Evolutionary conservation across 2,797 vertebrate species (phyloP).

Genomic region (Poeciliopsis gracilis): DNA sequence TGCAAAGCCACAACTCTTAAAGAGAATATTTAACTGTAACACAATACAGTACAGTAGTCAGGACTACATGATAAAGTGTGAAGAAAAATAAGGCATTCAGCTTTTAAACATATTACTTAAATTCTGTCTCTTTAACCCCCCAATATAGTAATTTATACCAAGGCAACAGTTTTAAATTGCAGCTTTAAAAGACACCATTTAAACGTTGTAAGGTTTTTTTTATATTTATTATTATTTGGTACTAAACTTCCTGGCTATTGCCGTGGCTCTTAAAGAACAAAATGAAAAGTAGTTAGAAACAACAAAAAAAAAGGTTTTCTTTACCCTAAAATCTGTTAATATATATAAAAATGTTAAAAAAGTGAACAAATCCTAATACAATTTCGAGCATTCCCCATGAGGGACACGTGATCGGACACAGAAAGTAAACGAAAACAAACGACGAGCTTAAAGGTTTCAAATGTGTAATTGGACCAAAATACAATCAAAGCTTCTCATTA

Average conservation of each 20-base stretch:
- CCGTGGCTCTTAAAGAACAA: not conserved
- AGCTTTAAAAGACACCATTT: not conserved
- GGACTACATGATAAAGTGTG: not conserved
- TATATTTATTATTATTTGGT: not conserved
- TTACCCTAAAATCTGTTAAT: not conserved
- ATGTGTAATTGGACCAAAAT: not conserved
- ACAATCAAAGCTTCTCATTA: not conserved
- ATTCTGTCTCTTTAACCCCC: not conserved
- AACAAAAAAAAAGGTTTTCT: not conserved
- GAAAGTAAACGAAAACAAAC: not conserved
- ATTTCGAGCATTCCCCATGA: not conserved
- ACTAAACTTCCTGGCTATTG: not conserved
- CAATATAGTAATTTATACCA: not conserved
- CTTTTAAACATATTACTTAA: not conserved
- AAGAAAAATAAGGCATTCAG: conserved; percentile 11
- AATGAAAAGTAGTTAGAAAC: conserved; percentile 4
- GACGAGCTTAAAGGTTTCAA: not conserved
- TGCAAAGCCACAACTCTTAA: not conserved
- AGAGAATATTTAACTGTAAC: not conserved
- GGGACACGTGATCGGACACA: not conserved
- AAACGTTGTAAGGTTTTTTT: not conserved
- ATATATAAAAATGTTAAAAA: not conserved
- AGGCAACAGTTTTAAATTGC: not conserved
- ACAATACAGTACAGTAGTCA: not conserved
- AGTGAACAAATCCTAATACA: not conserved